Evolutionary conservation across 23 tunicate species (phyloP).

Genomic region (Oikopleura vanhoeffeni): DNA sequence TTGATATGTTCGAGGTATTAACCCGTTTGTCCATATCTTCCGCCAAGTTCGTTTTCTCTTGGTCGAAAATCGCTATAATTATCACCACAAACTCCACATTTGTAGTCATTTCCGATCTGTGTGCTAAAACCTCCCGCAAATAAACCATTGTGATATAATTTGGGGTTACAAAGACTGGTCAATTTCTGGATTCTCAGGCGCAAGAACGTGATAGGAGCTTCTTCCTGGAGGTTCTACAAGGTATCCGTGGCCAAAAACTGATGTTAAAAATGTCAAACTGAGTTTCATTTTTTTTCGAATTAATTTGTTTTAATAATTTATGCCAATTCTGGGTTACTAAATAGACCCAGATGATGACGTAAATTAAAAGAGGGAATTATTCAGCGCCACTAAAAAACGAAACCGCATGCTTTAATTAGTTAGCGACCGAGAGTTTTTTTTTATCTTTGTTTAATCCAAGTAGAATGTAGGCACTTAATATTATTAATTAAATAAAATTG

Average conservation of each 20-base stretch:
- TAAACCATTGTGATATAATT: conserved; percentile 32
- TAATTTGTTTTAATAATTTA: too few relatives aligned
- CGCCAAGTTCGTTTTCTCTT: conserved; percentile 32
- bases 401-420: too few relatives aligned
- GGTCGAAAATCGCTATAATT: conserved; percentile 16
- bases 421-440: too few relatives aligned
- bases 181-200: background rate
- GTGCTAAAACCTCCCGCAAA: conserved; percentile 36
- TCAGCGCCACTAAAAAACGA: too few relatives aligned
- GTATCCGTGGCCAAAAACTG: conserved; percentile 28
- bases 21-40: conserved; percentile 19
- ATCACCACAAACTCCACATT: conserved; percentile 52
- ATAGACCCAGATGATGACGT: too few relatives aligned
- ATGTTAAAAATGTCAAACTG: background rate
- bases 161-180: conserved; percentile 16
- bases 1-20: background rate
- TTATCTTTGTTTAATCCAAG: too few relatives aligned
- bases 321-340: too few relatives aligned
- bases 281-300: too few relatives aligned
- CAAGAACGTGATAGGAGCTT: conserved; percentile 7
- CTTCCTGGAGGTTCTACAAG: conserved; percentile 32
- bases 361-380: too few relatives aligned
- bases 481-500: too few relatives aligned
- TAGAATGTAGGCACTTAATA: too few relatives aligned
- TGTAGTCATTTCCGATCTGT: conserved; percentile 20